Base-by-base conservation (phyloP, 1,140 invertebrate genomes). In the Agrilus planipennis region DNA sequence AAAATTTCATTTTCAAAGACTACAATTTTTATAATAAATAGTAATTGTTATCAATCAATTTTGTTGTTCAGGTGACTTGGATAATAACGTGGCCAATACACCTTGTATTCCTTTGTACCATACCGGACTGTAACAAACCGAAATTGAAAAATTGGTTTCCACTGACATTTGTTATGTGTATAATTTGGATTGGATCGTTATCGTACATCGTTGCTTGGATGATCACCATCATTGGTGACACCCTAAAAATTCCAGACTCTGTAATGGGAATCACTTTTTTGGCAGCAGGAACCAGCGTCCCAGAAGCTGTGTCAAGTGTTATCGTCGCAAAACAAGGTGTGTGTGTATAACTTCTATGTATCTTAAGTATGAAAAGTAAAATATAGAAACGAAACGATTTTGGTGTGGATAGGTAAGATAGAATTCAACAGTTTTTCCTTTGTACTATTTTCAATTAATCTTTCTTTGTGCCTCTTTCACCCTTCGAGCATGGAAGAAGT, bases 141-240 rank as follows among this genome's bases (percentile, higher is more conserved):
- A 71, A 76, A 25, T 89, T 85, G 56, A 84, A 81, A 54, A 82
- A 77, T 44, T 85, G 78, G 74, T 89, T 83, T 51, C 71, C 82
- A 0, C 4, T 89, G 0, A 84, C 87, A 0, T 94, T 94, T 50
- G 47, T 88, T 0, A 84, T 91, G 78, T 89, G 86, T 52, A 77
- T 91, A 9, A 63, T 87, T 0, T 89, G 84, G 79, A 88, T 94
- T 38, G 87, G 81, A 1, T 64, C 75, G 1, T 73, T 85, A 21
- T 87, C 87, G 0, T 94, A 92, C 52, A 53, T 91, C 12, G 80
- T 89, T 7, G 81, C 89, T 1, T 94, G 89, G 89, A 90, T 91
- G 79, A 83, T 92, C 44, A 89, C 87, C 1, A 74, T 88, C 2
- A 77, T 92, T 41, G 88, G 87, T 74, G 73, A 75, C 53, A 76